Base-by-base conservation (phyloP, 2,888 invertebrate species). In the Serrognathus titanus region DNA sequence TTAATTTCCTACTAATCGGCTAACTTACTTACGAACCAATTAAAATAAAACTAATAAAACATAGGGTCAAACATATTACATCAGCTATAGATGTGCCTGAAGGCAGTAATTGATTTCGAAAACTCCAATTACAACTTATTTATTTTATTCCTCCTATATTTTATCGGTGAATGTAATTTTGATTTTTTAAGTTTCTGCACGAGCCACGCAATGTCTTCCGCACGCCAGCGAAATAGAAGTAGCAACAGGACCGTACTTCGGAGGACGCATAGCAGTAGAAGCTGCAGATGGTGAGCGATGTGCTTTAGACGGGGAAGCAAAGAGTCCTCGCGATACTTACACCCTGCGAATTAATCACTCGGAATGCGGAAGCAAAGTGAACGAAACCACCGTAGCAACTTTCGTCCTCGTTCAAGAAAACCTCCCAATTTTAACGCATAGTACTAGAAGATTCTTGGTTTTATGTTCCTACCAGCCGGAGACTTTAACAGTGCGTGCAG, bases 361-460 rank as follows among this genome's bases (percentile, higher is more conserved):
- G 46, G 82, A 83, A 64, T 90, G 90, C 68, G 89, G 89, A 46
- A 89, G 89, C 46, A 81, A 84, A 66, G 86, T 90, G 31, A 90
- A 90, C 66, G 87, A 87, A 48, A 89, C 90, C 16, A 88, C 89
- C 0, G 90, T 91, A 20, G 89, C 90, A 41, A 90, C 90, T 0
- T 90, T 90, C 71, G 89, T 92, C 31, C 83, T 91, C 36, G 92
- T 92, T 5, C 91, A 91, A 74, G 92, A 92, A 74, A 91, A 90
- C 76, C 77, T 90, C 55, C 89, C 90, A 3, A 90, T 92, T 68
- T 82, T 92, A 40, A 92, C 92, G 0, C 91, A 92, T 73, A 71
- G 71, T 48, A 90, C 90, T 1, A 77, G 90, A 63, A 82, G 90
- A 63, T 92, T 92, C 71, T 79, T 92, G 51, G 91, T 92, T 1